Evolutionary conservation across 2,113 vertebrate species (phyloP).

Genomic region (Calonectris borealis): DNA sequence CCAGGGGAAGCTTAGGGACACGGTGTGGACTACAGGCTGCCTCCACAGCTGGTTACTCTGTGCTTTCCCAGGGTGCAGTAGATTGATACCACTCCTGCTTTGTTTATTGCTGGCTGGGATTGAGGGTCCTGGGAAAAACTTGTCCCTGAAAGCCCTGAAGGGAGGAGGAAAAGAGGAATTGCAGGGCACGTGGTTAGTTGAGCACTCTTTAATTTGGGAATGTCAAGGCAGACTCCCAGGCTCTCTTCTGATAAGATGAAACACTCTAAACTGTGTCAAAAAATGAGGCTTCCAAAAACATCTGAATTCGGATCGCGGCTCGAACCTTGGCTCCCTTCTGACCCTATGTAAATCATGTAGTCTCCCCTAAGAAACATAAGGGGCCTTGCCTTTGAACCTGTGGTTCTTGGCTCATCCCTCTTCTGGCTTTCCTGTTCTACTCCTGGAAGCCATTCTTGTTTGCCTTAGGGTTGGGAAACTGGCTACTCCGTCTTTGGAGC

Average conservation of each 20-base stretch:
- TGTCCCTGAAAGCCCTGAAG: not conserved
- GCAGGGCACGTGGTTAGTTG: not conserved
- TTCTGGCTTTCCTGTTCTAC: not conserved
- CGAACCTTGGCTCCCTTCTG: not conserved
- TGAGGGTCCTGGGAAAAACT: conserved; percentile 42
- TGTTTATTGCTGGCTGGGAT: not conserved
- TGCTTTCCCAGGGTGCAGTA: not conserved
- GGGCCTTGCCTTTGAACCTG: conserved; percentile 38
- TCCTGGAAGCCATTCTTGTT: conserved; percentile 4
- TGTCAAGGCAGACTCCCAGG: not conserved
- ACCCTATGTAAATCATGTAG: conserved; percentile 13
- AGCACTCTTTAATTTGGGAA: conserved; percentile 6
- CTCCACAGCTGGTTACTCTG: not conserved
- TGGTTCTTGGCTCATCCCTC: conserved; percentile 23
- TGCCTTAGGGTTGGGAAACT: not conserved
- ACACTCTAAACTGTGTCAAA: conserved; percentile 25
- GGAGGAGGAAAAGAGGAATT: not conserved
- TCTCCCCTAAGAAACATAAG: conserved; percentile 20
- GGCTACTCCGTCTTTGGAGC: not conserved
- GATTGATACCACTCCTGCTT: not conserved
- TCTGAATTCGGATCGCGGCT: not conserved
- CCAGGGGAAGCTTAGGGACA: not conserved
- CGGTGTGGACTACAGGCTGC: not conserved
- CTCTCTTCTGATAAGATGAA: conserved; percentile 51
- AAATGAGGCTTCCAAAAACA: conserved; percentile 23